Percentiles rank a stretch among this genome's conserved stretches.
Conservation (phyloP, 2,888 invertebrate genomes). For the Ochropleura leucogaster region DNA sequence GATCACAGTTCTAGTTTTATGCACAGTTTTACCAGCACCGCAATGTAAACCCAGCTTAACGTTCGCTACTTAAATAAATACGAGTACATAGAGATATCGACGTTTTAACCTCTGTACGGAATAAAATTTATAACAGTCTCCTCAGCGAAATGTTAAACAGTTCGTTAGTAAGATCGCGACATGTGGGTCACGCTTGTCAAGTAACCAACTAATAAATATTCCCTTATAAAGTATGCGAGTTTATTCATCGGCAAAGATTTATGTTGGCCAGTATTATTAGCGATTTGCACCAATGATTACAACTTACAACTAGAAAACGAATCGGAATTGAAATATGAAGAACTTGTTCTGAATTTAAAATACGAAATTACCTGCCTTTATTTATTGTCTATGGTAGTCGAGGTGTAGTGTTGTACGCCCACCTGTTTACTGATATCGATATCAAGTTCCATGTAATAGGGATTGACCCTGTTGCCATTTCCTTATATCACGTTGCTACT, state of each 20-base stretch:
- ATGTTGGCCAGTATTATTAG: slow-evolving; percentile 50
- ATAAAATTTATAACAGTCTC: slow-evolving; percentile 75
- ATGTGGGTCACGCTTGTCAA: slow-evolving; percentile 62
- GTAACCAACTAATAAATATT: slow-evolving; percentile 61
- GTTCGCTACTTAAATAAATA: slow-evolving; percentile 43
- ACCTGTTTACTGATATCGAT: slow-evolving; percentile 16
- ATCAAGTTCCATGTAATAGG: not conserved
- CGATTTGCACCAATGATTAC: slow-evolving; percentile 36
- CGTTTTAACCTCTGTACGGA: slow-evolving; percentile 72
- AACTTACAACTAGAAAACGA: slow-evolving; percentile 35
- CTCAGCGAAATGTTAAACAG: slow-evolving; percentile 77
- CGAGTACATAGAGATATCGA: slow-evolving; percentile 52
- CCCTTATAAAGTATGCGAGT: slow-evolving; percentile 58
- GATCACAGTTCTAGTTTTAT: not conserved
- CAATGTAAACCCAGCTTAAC: slow-evolving; percentile 29
- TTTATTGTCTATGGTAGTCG: slow-evolving; percentile 11
- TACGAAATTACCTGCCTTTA: slow-evolving; percentile 14
- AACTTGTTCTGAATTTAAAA: slow-evolving; percentile 26
- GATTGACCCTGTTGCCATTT: slow-evolving; percentile 5
- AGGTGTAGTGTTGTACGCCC: slow-evolving; percentile 36
- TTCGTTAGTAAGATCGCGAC: slow-evolving; percentile 74
- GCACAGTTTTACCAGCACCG: not conserved
- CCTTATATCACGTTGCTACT: not conserved
- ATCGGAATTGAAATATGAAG: slow-evolving; percentile 36
- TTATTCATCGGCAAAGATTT: slow-evolving; percentile 56